These are phyloP conservation scores for Hippocampus zosterae DNA, from an alignment of 2,113 vertebrate species.

Conservation along the genomic window DNA sequence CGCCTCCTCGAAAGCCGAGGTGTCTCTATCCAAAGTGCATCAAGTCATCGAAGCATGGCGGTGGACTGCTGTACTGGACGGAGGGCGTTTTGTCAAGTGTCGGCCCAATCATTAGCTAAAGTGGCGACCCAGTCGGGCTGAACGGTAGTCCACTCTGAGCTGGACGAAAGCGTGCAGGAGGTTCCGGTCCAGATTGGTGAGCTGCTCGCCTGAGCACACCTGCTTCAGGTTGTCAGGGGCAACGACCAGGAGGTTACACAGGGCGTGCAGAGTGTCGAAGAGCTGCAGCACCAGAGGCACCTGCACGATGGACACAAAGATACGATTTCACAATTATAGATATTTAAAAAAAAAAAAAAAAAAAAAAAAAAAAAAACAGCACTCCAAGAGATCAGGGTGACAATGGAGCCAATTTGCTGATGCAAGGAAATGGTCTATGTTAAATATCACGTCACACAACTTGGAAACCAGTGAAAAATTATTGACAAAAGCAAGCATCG, in stretches of 20 bases:
- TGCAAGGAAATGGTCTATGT: too few relatives aligned
- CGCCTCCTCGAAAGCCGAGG: constrained; percentile 27
- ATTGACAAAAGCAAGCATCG: too few relatives aligned
- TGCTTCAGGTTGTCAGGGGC: constrained; percentile 98
- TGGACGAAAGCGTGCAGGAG: constrained; percentile 98
- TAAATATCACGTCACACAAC: too few relatives aligned
- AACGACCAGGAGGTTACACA: constrained; percentile 98
- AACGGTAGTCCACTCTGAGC: constrained; percentile 93
- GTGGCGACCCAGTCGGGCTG: constrained; percentile 90
- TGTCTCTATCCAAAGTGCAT: constrained; percentile 41
- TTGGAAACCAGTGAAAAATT: too few relatives aligned
- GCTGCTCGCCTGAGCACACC: constrained; percentile 96
- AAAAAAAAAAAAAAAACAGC: too few relatives aligned
- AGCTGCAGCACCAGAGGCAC: constrained; percentile 94
- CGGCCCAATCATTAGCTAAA: constrained; percentile 81
- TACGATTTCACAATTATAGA: neutral
- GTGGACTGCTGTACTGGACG: constrained; percentile 43
- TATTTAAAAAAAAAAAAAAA: neutral
- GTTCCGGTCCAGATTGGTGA: constrained; percentile 96
- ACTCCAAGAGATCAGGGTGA: too few relatives aligned
- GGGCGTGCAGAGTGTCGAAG: constrained; percentile 96
- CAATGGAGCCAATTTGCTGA: too few relatives aligned
- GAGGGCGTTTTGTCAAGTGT: constrained; percentile 51
- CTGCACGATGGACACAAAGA: constrained; percentile 59
- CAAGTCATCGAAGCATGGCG: constrained; percentile 34